Conservation (phyloP, 1,140 invertebrate species). For the Drosophila pachea region DNA sequence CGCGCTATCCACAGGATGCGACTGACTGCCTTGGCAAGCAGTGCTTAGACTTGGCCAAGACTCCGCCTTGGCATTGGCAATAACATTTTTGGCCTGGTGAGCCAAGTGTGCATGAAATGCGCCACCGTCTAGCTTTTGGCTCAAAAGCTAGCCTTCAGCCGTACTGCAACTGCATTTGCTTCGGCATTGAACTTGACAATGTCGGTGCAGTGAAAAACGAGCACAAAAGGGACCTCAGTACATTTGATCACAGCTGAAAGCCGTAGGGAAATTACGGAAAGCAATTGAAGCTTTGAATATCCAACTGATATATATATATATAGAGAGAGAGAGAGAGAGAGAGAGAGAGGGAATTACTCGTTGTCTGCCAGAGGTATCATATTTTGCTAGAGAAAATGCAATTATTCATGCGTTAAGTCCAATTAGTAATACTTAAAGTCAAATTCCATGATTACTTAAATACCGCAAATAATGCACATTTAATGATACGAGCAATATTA, state of each 20-base stretch:
- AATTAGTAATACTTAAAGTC: constrained; percentile 4
- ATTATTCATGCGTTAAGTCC: constrained; percentile 2
- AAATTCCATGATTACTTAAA: neutral
- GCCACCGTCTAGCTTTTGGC: constrained; percentile 50
- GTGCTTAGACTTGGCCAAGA: constrained; percentile 19
- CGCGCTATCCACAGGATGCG: constrained; percentile 40
- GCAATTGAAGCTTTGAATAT: neutral
- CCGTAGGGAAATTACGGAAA: neutral
- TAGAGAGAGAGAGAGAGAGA: too few species aligned
- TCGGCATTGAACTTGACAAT: constrained; percentile 53
- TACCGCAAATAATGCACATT: constrained; percentile 1
- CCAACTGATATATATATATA: too few species aligned
- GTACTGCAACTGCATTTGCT: constrained; percentile 38
- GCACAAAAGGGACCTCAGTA: neutral
- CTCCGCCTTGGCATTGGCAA: constrained; percentile 41
- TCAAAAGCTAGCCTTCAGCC: constrained; percentile 46
- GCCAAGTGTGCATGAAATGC: constrained; percentile 62
- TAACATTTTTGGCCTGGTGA: constrained; percentile 42
- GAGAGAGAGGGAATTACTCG: too few species aligned
- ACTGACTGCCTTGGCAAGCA: constrained; percentile 28
- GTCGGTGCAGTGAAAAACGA: neutral
- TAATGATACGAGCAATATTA: constrained; percentile 21
- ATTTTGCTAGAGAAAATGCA: neutral
- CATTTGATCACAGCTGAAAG: neutral
- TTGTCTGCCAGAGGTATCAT: too few species aligned